Conservation (phyloP, 1,140 invertebrate species). For the Bemisia tabaci region DNA sequence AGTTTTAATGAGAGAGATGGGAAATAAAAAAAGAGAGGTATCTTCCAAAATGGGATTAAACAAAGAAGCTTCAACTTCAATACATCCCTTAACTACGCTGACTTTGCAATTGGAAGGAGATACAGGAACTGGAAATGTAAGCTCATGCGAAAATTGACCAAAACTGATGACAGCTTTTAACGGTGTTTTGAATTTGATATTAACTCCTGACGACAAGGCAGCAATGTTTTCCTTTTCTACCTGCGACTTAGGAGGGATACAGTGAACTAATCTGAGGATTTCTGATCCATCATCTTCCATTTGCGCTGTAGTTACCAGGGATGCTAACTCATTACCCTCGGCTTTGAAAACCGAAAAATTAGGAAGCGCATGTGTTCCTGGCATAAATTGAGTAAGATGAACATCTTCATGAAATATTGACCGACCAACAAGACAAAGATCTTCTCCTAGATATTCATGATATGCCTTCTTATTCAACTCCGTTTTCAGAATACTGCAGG, state of each 20-base stretch:
- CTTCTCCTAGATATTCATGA: neutral
- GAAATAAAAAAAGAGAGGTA: neutral
- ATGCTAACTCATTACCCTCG: neutral
- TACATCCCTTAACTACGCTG: neutral
- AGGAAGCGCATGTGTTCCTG: neutral
- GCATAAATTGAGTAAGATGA: neutral
- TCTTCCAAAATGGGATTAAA: neutral
- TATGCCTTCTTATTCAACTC: neutral
- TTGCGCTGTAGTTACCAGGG: neutral
- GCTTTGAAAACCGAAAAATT: neutral
- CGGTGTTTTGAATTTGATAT: neutral
- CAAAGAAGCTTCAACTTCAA: neutral
- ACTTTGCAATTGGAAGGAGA: neutral
- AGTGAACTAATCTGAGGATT: neutral
- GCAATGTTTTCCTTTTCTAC: neutral
- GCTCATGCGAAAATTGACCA: neutral
- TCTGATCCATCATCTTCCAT: neutral
- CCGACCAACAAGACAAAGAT: neutral
- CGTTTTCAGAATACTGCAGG: neutral
- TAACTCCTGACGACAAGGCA: neutral
- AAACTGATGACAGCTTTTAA: neutral
- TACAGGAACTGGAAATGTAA: neutral
- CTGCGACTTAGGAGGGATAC: neutral
- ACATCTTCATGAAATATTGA: neutral
- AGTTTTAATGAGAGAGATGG: neutral